phyloP scores from a whole-genome alignment of 1,140 invertebrate species.

The Penaeus indicus region DNA sequence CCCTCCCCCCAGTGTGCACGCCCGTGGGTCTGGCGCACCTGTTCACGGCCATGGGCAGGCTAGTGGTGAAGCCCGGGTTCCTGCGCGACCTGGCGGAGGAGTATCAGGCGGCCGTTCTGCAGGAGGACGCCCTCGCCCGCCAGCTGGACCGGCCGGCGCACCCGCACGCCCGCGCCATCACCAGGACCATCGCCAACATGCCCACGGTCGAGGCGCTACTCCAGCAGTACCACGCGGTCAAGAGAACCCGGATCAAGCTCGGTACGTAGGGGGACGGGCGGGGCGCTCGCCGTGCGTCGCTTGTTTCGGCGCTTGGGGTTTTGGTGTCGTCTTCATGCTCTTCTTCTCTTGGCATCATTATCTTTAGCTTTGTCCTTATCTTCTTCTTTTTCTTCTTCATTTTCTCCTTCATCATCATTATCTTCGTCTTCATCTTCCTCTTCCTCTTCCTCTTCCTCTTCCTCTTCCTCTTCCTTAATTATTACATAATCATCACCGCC shows the following conservation, averaged over 20 bases:
- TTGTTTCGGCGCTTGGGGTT: too few species aligned
- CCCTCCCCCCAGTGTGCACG: slow-evolving; percentile 82
- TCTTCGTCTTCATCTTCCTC: too few species aligned
- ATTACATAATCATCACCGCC: too few species aligned
- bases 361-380: too few species aligned
- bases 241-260: slow-evolving; percentile 34
- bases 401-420: too few species aligned
- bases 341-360: too few species aligned
- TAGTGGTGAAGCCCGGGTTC: slow-evolving; percentile 84
- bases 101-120: slow-evolving; percentile 49
- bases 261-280: background rate
- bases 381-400: too few species aligned
- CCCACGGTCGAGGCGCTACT: slow-evolving; percentile 31
- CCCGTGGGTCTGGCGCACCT: slow-evolving; percentile 92
- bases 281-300: background rate
- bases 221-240: slow-evolving; percentile 21
- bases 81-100: slow-evolving; percentile 53
- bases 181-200: slow-evolving; percentile 27
- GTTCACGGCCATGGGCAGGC: slow-evolving; percentile 90
- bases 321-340: too few species aligned
- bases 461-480: too few species aligned
- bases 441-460: too few species aligned
- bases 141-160: slow-evolving; percentile 37
- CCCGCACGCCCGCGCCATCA: slow-evolving; percentile 48
- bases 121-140: slow-evolving; percentile 55